phyloP scores from a whole-genome alignment of 2,113 vertebrate species.

The Poeciliopsis occidentalis region DNA sequence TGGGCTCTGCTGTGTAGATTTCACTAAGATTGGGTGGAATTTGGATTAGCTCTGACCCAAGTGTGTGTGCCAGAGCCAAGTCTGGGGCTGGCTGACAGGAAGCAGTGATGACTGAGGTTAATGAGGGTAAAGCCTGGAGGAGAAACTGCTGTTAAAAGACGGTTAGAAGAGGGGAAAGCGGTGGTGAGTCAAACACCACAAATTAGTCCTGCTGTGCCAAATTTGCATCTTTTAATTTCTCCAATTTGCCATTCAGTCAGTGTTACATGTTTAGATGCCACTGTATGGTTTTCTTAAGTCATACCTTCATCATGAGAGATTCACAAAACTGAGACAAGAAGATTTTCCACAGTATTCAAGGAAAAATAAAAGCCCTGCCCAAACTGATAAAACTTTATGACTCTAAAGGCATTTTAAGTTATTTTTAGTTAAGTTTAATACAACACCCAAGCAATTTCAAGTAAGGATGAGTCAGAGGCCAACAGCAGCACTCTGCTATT shows the following conservation, averaged over 20 bases:
- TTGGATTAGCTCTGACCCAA: conserved; percentile 18
- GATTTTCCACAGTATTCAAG: too few species aligned
- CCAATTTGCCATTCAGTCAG: neutral
- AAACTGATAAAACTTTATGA: too few species aligned
- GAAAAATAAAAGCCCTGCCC: too few species aligned
- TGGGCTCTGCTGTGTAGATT: neutral
- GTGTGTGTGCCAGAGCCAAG: conserved; percentile 4
- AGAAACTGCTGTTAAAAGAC: conserved; percentile 2
- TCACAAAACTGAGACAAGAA: too few species aligned
- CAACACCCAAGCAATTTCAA: too few species aligned
- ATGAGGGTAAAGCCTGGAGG: conserved; percentile 24
- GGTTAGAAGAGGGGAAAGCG: neutral
- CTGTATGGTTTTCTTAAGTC: too few species aligned
- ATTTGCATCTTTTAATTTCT: neutral
- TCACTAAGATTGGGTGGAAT: conserved; percentile 13
- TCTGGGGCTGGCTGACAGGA: conserved; percentile 21
- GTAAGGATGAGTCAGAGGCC: too few species aligned
- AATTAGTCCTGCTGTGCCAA: neutral
- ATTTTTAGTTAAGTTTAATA: too few species aligned
- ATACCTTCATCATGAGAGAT: too few species aligned
- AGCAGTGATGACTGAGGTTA: conserved; percentile 22
- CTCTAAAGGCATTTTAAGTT: too few species aligned
- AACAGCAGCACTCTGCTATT: too few species aligned
- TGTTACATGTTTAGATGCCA: neutral
- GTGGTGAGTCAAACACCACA: neutral